Base-by-base conservation (phyloP, 2,888 invertebrate genomes). In the Eupelmus urozonus region DNA sequence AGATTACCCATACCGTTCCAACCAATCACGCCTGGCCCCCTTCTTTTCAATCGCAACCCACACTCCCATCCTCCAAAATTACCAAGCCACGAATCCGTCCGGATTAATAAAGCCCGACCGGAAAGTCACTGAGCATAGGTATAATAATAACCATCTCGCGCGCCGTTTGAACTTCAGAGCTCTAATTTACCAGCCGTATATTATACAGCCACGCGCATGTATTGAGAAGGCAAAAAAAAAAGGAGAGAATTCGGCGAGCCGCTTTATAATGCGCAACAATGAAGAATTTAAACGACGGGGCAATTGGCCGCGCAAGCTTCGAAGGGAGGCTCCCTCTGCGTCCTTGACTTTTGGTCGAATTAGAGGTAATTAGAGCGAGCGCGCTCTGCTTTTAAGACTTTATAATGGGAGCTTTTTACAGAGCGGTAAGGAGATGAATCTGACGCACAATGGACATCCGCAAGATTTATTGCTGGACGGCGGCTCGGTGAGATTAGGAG, bases 331-430 rank as follows among this genome's bases (percentile, higher is more conserved):
- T n/a, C n/a, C n/a, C n/a, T n/a, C n/a, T n/a, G n/a, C n/a, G n/a
- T n/a, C 78, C 65, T 79, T 71, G 78, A 75, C 70, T 75, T 75
- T 75, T 57, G 45, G n/a, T 45, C 51, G 60, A 74, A 74, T 74
- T 67, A 60, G 11, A 18, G 29, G 23, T 34, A 67, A 74, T 74
- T 74, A 67, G 59, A 60, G 34, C 29, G 66, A 53, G 42, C 51
- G 59, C 5, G 49, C 16, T 1, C n/a, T 1, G 23, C 9, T 62
- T 67, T 27, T 55, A 75, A 49, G 67, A 67, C 66, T 25, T 34
- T 66, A 45, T 34, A 66, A 65, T 55, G 29, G 42, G 0, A 5
- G 27, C 7, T 16, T 67, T n/a, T n/a, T n/a, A n/a, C n/a, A 25
- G 25, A 25, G 11, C 25, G 57, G 25, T 45, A 16, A 45, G 16